Percentiles rank a stretch among this genome's conserved stretches.
These are phyloP conservation scores for Apis dorsata DNA, from an alignment of 1,140 invertebrate species.

Conservation along the genomic window DNA sequence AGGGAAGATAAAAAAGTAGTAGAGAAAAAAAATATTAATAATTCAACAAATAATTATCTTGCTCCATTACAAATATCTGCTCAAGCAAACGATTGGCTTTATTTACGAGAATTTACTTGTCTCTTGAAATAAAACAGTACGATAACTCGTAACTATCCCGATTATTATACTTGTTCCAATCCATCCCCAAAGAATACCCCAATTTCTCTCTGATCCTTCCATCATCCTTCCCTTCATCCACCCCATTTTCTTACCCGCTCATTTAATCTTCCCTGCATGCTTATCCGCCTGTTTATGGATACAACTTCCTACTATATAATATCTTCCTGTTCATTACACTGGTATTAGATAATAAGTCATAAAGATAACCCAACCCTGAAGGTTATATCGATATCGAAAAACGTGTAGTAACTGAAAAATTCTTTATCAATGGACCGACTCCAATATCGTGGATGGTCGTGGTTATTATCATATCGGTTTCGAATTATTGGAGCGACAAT, in stretches of 20 bases:
- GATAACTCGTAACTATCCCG: neutral
- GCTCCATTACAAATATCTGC: neutral
- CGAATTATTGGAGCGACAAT: slow-evolving; percentile 39
- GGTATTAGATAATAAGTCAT: slow-evolving; percentile 8
- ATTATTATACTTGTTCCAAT: neutral
- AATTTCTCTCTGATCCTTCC: neutral
- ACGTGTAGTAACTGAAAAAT: slow-evolving; percentile 34
- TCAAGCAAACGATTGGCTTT: neutral
- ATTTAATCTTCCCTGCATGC: neutral
- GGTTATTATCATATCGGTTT: slow-evolving; percentile 37
- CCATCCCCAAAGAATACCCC: neutral
- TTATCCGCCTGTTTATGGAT: neutral
- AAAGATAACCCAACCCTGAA: slow-evolving; percentile 10
- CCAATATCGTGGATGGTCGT: slow-evolving; percentile 31
- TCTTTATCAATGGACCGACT: slow-evolving; percentile 12
- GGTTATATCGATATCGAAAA: neutral
- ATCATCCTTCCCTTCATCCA: neutral
- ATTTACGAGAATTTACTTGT: neutral
- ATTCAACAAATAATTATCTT: neutral
- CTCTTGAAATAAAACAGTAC: too few relatives aligned
- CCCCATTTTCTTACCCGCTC: neutral
- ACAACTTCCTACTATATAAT: neutral
- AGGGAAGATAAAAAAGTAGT: too few relatives aligned
- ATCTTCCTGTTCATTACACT: neutral
- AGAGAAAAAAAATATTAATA: neutral